Percentiles rank a stretch among this genome's conserved stretches.
phyloP scores from a whole-genome alignment of 37 sponge, comb jelly and placozoan species.

The Axinella damicornis region DNA sequence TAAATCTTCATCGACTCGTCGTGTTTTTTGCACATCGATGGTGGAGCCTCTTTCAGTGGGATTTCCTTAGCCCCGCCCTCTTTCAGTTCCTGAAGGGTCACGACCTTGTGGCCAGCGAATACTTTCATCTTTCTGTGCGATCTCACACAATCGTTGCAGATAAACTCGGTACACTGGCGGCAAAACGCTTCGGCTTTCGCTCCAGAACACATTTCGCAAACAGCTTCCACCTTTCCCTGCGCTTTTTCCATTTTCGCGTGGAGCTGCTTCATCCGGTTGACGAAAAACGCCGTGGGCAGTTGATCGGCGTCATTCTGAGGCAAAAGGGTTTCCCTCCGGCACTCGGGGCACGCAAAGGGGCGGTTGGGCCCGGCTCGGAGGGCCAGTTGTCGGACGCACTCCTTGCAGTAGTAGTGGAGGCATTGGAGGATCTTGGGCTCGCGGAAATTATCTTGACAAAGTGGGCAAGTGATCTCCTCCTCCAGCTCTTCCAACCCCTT shows the following conservation, averaged over 20 bases:
- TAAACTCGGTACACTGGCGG: slow-evolving; percentile 43
- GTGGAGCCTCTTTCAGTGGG: background rate
- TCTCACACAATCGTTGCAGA: slow-evolving; percentile 41
- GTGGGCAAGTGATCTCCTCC: slow-evolving; percentile 44
- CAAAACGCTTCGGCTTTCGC: slow-evolving; percentile 21
- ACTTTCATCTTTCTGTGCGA: slow-evolving; percentile 24
- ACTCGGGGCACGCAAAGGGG: slow-evolving; percentile 55
- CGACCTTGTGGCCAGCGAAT: slow-evolving; percentile 20
- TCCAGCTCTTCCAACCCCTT: slow-evolving; percentile 25
- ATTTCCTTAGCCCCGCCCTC: slow-evolving; percentile 34
- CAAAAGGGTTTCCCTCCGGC: slow-evolving; percentile 11
- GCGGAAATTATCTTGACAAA: slow-evolving; percentile 34
- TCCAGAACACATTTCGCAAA: slow-evolving; percentile 33
- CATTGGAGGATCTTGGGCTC: slow-evolving; percentile 52
- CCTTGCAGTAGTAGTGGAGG: slow-evolving; percentile 54
- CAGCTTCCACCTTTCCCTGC: slow-evolving; percentile 26
- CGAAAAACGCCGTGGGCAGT: slow-evolving; percentile 45
- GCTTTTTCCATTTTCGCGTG: slow-evolving; percentile 23
- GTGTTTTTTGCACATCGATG: slow-evolving; percentile 1
- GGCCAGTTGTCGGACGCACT: slow-evolving; percentile 39
- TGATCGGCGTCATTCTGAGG: slow-evolving; percentile 8
- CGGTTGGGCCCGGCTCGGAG: background rate
- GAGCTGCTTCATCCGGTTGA: slow-evolving; percentile 36
- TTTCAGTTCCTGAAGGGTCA: slow-evolving; percentile 18
- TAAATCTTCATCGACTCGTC: slow-evolving; percentile 29